These are phyloP conservation scores for Gymnothorax javanicus DNA, from an alignment of 2,797 vertebrate species.

Conservation along the genomic window DNA sequence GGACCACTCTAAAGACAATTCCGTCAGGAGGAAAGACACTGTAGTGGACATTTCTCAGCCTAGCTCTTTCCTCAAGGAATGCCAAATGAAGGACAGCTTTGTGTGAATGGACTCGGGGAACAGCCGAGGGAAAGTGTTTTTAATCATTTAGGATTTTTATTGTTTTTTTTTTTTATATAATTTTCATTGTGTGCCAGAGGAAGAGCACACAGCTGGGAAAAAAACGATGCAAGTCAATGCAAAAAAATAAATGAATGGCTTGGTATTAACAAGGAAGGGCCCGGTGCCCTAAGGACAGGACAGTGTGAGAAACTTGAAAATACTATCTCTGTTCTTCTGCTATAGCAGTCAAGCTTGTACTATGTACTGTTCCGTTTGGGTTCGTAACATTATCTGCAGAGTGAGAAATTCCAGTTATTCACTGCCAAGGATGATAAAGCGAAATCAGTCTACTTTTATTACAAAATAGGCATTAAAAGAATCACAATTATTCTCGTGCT, in stretches of 20 bases:
- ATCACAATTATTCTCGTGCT: constrained; percentile 60
- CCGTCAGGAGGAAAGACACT: constrained; percentile 87
- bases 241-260: constrained; percentile 80
- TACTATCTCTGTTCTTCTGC: constrained; percentile 61
- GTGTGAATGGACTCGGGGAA: constrained; percentile 76
- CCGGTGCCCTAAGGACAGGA: constrained; percentile 66
- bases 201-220: constrained; percentile 69
- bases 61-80: constrained; percentile 84
- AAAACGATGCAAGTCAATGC: constrained; percentile 92
- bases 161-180: constrained; percentile 38
- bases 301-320: constrained; percentile 70
- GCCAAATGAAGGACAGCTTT: constrained; percentile 89
- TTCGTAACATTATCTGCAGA: constrained; percentile 25
- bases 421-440: constrained; percentile 41
- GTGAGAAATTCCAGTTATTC: constrained; percentile 49
- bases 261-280: constrained; percentile 65
- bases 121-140: constrained; percentile 40
- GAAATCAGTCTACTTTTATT: constrained; percentile 49
- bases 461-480: constrained; percentile 62
- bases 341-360: constrained; percentile 55
- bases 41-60: constrained; percentile 87
- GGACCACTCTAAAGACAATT: constrained; percentile 93
- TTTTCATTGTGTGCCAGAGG: constrained; percentile 56
- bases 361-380: constrained; percentile 27
- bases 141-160: constrained; percentile 36